Evolutionary conservation across 2,888 invertebrate genomes (phyloP).

Genomic region (Mythimna pallens): DNA sequence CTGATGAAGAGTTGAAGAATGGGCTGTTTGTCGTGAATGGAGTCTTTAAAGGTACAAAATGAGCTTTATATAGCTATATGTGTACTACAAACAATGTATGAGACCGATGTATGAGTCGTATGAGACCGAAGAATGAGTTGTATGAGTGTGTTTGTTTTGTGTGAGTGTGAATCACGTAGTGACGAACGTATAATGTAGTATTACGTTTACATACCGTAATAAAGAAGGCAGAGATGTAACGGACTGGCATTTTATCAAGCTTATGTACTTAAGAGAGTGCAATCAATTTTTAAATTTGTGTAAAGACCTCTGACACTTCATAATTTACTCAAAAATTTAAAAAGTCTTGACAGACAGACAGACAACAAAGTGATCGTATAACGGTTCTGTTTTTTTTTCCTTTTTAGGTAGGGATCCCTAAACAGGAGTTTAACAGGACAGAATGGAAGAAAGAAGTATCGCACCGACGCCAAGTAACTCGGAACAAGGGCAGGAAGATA

Average conservation of each 20-base stretch:
- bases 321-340: too few relatives aligned
- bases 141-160: neutral
- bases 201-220: neutral
- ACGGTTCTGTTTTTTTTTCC: too few relatives aligned
- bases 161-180: slow-evolving; percentile 33
- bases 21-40: slow-evolving; percentile 80
- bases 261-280: too few relatives aligned
- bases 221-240: neutral
- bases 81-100: slow-evolving; percentile 47
- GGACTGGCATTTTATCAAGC: neutral
- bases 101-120: slow-evolving; percentile 30
- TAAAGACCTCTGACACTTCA: too few relatives aligned
- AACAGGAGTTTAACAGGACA: too few relatives aligned
- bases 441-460: too few relatives aligned
- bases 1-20: slow-evolving; percentile 75
- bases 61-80: slow-evolving; percentile 74
- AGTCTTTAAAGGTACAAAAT: slow-evolving; percentile 82
- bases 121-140: slow-evolving; percentile 17
- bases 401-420: too few relatives aligned
- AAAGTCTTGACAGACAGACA: too few relatives aligned
- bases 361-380: too few relatives aligned
- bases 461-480: too few relatives aligned
- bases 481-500: too few relatives aligned
- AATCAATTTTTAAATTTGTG: too few relatives aligned
- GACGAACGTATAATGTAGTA: neutral